These are phyloP conservation scores for Nudaria mundana DNA, from an alignment of 2,888 invertebrate species.

Conservation along the genomic window DNA sequence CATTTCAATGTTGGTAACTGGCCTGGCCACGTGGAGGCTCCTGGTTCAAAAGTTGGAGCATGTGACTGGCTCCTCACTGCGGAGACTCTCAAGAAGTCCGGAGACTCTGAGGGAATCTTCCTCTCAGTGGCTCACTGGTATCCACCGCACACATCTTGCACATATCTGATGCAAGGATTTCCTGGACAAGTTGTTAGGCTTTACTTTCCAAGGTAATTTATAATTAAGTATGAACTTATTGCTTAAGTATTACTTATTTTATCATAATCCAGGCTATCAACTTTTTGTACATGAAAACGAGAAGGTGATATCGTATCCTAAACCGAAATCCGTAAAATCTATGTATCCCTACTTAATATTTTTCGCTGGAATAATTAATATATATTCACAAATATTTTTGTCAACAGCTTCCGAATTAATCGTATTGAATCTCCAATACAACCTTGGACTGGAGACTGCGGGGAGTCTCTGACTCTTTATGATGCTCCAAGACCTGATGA, in stretches of 20 bases:
- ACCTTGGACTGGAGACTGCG: constrained; percentile 93
- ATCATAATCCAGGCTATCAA: too few relatives aligned
- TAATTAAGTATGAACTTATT: too few relatives aligned
- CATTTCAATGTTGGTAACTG: constrained; percentile 97
- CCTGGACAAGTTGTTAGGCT: constrained; percentile 93
- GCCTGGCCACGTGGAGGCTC: constrained; percentile 95
- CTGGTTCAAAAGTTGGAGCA: constrained; percentile 91
- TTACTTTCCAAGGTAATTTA: constrained; percentile 93
- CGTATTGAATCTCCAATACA: constrained; percentile 93
- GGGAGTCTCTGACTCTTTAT: constrained; percentile 93
- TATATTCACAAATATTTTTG: too few relatives aligned
- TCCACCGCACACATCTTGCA: constrained; percentile 95
- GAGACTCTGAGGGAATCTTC: constrained; percentile 93
- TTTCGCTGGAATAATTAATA: too few relatives aligned
- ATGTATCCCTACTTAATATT: too few relatives aligned
- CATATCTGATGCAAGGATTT: constrained; percentile 93
- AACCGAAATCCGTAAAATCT: too few relatives aligned
- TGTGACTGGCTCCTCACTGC: constrained; percentile 95
- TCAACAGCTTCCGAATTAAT: constrained; percentile 90
- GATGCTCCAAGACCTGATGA: constrained; percentile 94
- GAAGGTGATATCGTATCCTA: too few relatives aligned
- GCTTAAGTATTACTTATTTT: too few relatives aligned
- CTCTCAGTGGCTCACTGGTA: constrained; percentile 97
- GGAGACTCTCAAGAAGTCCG: constrained; percentile 87
- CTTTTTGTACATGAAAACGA: too few relatives aligned